Percentiles rank a stretch among this genome's conserved stretches.
Conservation (phyloP, 92 coral and sea anemone species). For the Palythoa heliodiscus region DNA sequence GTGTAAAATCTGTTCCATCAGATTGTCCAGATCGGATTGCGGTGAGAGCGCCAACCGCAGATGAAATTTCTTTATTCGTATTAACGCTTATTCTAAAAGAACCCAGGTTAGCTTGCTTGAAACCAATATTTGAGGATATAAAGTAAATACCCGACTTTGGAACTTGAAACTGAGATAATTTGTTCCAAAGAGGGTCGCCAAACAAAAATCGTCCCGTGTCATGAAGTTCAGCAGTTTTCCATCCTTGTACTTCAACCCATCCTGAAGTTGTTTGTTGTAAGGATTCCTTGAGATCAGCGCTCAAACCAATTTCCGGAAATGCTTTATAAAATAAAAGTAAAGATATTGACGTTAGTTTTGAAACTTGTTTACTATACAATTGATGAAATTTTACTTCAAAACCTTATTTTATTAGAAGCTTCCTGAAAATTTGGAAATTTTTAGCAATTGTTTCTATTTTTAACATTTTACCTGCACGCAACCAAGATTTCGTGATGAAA, state of each 20-base stretch:
- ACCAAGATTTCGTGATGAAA: too few species aligned
- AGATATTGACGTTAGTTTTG: neutral
- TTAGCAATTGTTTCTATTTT: too few species aligned
- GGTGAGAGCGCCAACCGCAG: constrained; percentile 43
- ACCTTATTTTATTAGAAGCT: neutral
- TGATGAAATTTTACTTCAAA: neutral
- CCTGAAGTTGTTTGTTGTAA: constrained; percentile 58
- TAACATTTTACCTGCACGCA: too few species aligned
- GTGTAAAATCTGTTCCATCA: constrained; percentile 43
- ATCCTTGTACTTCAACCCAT: constrained; percentile 64
- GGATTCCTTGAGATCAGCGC: constrained; percentile 48
- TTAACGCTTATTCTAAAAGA: constrained; percentile 45
- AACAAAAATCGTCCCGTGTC: constrained; percentile 60
- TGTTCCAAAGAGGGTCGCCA: constrained; percentile 55
- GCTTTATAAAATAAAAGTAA: constrained; percentile 27
- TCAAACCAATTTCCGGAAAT: constrained; percentile 67
- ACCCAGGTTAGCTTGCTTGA: constrained; percentile 48
- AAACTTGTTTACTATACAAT: too few species aligned
- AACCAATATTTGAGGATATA: constrained; percentile 49
- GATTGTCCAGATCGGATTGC: constrained; percentile 39
- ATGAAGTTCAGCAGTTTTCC: constrained; percentile 46
- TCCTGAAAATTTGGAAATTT: too few species aligned
- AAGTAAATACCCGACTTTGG: constrained; percentile 70
- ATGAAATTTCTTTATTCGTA: constrained; percentile 21
- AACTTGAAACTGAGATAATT: constrained; percentile 49